Evolutionary conservation across 2,113 vertebrate species (phyloP).

Genomic region (Datnioides undecimradiatus): DNA sequence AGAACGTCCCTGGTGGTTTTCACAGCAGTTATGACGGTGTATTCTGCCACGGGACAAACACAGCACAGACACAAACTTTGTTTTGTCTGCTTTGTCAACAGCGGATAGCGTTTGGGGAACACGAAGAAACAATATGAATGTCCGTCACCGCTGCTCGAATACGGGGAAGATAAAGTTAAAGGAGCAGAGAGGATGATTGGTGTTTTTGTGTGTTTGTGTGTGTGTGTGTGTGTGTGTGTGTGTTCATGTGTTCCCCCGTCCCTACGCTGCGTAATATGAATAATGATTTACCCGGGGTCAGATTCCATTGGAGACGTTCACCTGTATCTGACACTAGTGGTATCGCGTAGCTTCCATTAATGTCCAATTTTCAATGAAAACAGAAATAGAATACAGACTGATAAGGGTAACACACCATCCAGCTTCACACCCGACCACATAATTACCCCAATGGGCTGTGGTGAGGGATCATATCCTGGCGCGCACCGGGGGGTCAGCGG

Average conservation of each 20-base stretch:
- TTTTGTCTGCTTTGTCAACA: constrained; percentile 32
- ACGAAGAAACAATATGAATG: constrained; percentile 43
- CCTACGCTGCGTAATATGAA: constrained; percentile 50
- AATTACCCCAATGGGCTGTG: constrained; percentile 86
- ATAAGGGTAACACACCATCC: constrained; percentile 82
- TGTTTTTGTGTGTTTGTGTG: constrained; percentile 52
- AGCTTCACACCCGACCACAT: constrained; percentile 81
- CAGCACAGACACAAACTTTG: constrained; percentile 29
- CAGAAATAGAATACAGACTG: constrained; percentile 83
- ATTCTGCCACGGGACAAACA: constrained; percentile 29
- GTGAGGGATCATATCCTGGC: constrained; percentile 84
- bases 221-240: constrained; percentile 41
- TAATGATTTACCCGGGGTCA: constrained; percentile 73
- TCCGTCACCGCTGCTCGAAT: constrained; percentile 35
- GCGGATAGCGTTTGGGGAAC: constrained; percentile 17
- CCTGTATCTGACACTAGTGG: constrained; percentile 80
- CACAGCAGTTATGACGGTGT: constrained; percentile 14
- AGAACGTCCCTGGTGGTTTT: constrained; percentile 28
- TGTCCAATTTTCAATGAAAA: constrained; percentile 86
- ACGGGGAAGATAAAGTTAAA: constrained; percentile 60
- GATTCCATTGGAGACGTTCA: constrained; percentile 76
- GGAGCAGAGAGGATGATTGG: constrained; percentile 51
- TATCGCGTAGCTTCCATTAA: constrained; percentile 82
- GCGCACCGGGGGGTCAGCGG: constrained; percentile 79
- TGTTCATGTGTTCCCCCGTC: constrained; percentile 31